These are phyloP conservation scores for Norana najaformis DNA, from an alignment of 2,888 invertebrate species.

Conservation along the genomic window DNA sequence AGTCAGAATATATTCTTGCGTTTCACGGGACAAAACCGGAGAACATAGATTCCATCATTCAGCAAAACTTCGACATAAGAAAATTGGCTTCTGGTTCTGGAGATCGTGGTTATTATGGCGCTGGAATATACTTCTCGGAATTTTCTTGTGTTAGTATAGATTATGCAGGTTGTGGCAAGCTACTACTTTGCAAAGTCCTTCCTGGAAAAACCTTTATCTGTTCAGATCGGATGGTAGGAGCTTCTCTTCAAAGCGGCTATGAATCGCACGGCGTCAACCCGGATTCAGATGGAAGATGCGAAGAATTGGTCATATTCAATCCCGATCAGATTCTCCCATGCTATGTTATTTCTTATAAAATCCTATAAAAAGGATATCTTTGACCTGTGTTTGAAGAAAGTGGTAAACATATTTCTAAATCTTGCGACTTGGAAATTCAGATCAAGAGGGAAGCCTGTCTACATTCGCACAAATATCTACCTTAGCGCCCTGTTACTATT, in stretches of 20 bases:
- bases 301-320: slow-evolving; percentile 35
- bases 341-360: slow-evolving; percentile 33
- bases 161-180: slow-evolving; percentile 29
- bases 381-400: too few relatives aligned
- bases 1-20: slow-evolving; percentile 31
- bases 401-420: too few relatives aligned
- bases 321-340: slow-evolving; percentile 37
- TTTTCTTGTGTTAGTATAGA: slow-evolving; percentile 34
- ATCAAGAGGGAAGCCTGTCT: too few relatives aligned
- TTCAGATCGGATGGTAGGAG: neutral
- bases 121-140: slow-evolving; percentile 40
- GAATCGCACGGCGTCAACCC: slow-evolving; percentile 34
- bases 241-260: slow-evolving; percentile 29
- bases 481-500: too few relatives aligned
- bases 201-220: slow-evolving; percentile 35
- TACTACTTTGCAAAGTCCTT: slow-evolving; percentile 38
- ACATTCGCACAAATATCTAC: too few relatives aligned
- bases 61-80: slow-evolving; percentile 35
- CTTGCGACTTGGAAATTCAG: too few relatives aligned
- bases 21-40: slow-evolving; percentile 40
- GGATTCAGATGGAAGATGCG: slow-evolving; percentile 31
- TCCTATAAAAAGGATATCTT: too few relatives aligned
- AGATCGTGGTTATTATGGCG: slow-evolving; percentile 30
- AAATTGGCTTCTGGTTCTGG: slow-evolving; percentile 7
- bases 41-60: slow-evolving; percentile 35